Base-by-base conservation (phyloP, 2,113 vertebrate species). In the Sphaerodactylus townsendi region DNA sequence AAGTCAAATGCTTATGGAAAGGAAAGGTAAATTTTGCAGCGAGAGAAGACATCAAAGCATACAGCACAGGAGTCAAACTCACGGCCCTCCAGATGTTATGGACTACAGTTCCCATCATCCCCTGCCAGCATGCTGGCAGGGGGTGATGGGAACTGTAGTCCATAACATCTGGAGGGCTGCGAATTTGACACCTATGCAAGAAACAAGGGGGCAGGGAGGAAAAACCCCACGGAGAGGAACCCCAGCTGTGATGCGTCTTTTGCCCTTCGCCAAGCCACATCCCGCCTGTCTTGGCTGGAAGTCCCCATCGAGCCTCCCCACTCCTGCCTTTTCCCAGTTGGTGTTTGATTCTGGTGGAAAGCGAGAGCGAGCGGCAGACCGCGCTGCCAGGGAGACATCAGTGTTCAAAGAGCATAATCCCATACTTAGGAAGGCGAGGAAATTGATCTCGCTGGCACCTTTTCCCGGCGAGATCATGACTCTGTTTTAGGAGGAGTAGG, bases 401-500 rank as follows among this genome's bases (percentile, higher is more conserved):
- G 73, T 8, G 77, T 62, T 87, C 69, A 56, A 41, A 88, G 68
- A 72, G n/a, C 8, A 3, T 65, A 64, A 48, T 30, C 6, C 81
- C 65, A 19, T 1, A 1, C 90, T 80, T 1, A 56, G 80, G 87
- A 78, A 90, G 86, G 86, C 82, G 85, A 86, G 87, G 85, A 84
- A 92, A 95, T 92, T 93, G 66, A 86, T 94, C 91, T 19, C 75
- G 74, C 77, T 65, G 35, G 91, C 85, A 79, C 82, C 84, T 80
- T 65, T 91, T 82, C 85, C 85, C 80, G 6, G 44, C 2, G 81
- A 87, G 88, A 28, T 30, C 83, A 5, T 1, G 41, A 85, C 79
- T 10, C 44, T 84, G 87, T 78, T 86, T 83, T 2, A 82, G 77
- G 62, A 23, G 50, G 46, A 39, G 85, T 46, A 41, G 70, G 92